These are phyloP conservation scores for Hermaeophaga mercurialis DNA, from an alignment of 2,888 invertebrate species.

Conservation along the genomic window DNA sequence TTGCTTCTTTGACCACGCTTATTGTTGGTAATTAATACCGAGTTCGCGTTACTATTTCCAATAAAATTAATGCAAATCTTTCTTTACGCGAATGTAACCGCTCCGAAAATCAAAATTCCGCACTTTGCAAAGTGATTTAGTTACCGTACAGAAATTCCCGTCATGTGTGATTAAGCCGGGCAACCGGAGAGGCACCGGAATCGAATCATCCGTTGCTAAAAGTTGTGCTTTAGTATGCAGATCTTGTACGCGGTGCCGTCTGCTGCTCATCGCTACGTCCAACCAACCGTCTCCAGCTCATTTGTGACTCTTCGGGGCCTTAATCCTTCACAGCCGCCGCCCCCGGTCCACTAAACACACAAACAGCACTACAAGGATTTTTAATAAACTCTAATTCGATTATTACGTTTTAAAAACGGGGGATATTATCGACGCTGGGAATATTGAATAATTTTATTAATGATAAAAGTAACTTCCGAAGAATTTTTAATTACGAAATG, in stretches of 20 bases:
- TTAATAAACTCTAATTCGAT: conserved; percentile 27
- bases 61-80: too few species aligned
- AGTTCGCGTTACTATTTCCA: too few species aligned
- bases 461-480: too few species aligned
- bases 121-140: neutral
- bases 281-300: conserved; percentile 40
- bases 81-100: too few species aligned
- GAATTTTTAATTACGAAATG: too few species aligned
- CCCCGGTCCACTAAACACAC: conserved; percentile 23
- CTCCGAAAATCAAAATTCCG: neutral
- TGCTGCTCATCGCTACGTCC: conserved; percentile 51
- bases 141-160: neutral
- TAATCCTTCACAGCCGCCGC: conserved; percentile 34
- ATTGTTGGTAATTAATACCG: too few species aligned
- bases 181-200: neutral
- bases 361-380: conserved; percentile 20
- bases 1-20: too few species aligned
- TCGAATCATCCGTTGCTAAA: conserved; percentile 29
- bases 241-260: conserved; percentile 50
- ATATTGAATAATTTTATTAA: too few species aligned
- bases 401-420: conserved; percentile 1
- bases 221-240: conserved; percentile 50
- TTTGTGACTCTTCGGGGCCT: conserved; percentile 41
- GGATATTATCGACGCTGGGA: neutral
- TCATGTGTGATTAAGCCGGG: neutral